Base-by-base conservation (phyloP, 2,113 vertebrate species). In the Silurus asotus region DNA sequence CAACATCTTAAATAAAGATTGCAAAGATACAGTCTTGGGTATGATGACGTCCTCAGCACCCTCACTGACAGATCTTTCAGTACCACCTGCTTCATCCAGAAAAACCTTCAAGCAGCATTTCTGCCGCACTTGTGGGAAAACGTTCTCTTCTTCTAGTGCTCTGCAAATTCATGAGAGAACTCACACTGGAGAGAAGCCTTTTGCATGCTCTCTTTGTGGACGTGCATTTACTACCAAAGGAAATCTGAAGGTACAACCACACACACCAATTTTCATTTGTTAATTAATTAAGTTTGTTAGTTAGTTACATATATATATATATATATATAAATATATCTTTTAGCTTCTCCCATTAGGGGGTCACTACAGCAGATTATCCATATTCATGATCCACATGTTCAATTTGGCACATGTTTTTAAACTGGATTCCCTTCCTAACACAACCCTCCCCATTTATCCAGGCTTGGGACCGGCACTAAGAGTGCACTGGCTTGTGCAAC, bases 141-240 rank as follows among this genome's bases (percentile, higher is more conserved):
- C 96, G 0, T 99, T 99, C 93, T 99, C 97, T 81, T 99, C 98
- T 1, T 98, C 98, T 89, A 99, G 98, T 59, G 98, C 98, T 89
- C 95, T 99, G 90, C 98, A 99, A 95, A 99, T 99, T 91, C 98
- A 99, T 0, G 98, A 99, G 94, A 95, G 98, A 92, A 99, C 98
- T 25, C 98, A 99, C 93, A 99, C 98, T 87, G 98, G 98, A 90
- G 98, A 99, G 94, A 99, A 99, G 89, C 98, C 98, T 76, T 99
- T 99, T 89, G 97, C 97, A 90, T 99, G 98, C 94, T 98, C 96
- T 87, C 98, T 99, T 92, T 99, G 98, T 93, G 98, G 98, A 90
- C 96, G 98, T 94, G 98, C 98, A 53, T 99, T 99, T 91, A 99
- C 98, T 83, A 99, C 98, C 92, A 99, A 99, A 97, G 98, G 98